Conservation (phyloP, 2,113 vertebrate species). For the Eubucco bourcierii region DNA sequence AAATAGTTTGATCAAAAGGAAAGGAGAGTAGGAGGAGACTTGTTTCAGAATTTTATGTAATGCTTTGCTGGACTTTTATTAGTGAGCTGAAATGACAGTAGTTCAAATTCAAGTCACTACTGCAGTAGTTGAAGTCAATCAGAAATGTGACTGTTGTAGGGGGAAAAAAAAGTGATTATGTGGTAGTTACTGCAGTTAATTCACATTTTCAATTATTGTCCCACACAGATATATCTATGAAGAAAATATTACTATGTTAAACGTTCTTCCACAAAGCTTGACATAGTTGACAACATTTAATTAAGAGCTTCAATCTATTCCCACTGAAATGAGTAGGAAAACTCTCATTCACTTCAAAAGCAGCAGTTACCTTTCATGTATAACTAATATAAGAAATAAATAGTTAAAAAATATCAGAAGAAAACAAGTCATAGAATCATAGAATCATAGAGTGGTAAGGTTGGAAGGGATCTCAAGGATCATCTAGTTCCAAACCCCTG, state of each 20-base stretch:
- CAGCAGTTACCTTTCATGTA: neutral
- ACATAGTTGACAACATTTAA: conserved; percentile 34
- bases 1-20: neutral
- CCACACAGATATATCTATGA: neutral
- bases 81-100: neutral
- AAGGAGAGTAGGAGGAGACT: neutral
- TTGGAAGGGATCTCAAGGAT: too few relatives aligned
- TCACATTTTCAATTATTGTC: conserved; percentile 44
- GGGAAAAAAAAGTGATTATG: neutral
- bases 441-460: too few relatives aligned
- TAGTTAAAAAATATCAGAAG: neutral
- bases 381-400: neutral
- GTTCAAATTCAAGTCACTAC: conserved; percentile 4
- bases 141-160: neutral
- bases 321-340: conserved; percentile 15
- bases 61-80: neutral
- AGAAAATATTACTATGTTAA: neutral
- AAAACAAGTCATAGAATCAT: neutral
- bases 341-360: conserved; percentile 12
- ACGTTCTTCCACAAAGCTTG: conserved; percentile 20
- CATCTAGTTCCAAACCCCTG: too few relatives aligned
- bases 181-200: conserved; percentile 22
- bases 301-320: conserved; percentile 44
- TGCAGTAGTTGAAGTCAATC: neutral
- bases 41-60: neutral